phyloP scores from a whole-genome alignment of 1,140 invertebrate species.

The Calycopis cecrops region DNA sequence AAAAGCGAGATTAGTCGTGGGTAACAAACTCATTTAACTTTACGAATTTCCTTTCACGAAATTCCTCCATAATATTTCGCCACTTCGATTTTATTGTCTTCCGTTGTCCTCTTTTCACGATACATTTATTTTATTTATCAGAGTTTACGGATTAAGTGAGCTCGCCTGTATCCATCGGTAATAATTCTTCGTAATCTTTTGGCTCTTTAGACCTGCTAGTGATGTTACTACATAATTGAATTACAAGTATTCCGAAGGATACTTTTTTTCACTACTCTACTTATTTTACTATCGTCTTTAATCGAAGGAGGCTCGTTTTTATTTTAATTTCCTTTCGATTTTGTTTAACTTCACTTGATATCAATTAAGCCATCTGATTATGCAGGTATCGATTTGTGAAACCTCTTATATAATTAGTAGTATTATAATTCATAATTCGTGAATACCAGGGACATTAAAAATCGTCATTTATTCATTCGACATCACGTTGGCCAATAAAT shows the following conservation, averaged over 20 bases:
- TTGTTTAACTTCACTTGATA: no score
- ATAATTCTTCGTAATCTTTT: conserved; percentile 9
- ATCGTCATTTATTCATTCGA: no score
- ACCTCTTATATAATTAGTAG: no score
- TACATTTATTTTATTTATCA: conserved; percentile 64
- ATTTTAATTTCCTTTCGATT: no score
- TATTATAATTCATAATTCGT: no score
- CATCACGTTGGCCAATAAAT: no score
- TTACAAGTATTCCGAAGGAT: background rate
- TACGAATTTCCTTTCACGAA: conserved; percentile 52
- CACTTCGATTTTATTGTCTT: conserved; percentile 65
- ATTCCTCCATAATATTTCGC: conserved; percentile 55
- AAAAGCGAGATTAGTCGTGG: conserved; percentile 47
- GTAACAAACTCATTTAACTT: conserved; percentile 70
- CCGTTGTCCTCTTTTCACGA: conserved; percentile 48
- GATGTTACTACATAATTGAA: background rate
- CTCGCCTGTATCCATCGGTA: conserved; percentile 11
- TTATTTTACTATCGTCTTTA: no score
- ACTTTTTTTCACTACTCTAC: no score
- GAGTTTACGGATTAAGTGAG: conserved; percentile 46
- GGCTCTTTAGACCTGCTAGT: background rate
- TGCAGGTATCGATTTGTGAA: no score
- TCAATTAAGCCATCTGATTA: no score
- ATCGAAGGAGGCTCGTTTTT: no score
- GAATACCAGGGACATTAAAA: no score